These are phyloP conservation scores for Apomyelois bistriatella DNA, from an alignment of 2,888 invertebrate species.

Conservation along the genomic window DNA sequence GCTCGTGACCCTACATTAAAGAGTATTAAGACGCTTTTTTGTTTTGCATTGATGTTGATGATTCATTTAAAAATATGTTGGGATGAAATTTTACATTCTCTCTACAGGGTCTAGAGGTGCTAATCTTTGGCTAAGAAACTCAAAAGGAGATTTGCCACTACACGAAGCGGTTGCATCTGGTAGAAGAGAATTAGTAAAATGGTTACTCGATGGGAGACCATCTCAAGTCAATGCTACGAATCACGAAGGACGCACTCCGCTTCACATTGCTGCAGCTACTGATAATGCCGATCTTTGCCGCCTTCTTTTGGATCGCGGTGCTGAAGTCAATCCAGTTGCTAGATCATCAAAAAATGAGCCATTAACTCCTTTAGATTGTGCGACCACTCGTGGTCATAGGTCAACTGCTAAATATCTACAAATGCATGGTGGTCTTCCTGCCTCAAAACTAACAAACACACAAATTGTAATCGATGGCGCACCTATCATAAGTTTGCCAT, in stretches of 20 bases:
- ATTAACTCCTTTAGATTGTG: constrained; percentile 95
- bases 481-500: constrained; percentile 63
- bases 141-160: constrained; percentile 95
- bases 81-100: background rate
- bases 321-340: constrained; percentile 91
- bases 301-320: constrained; percentile 89
- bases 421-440: constrained; percentile 92
- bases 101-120: constrained; percentile 82
- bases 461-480: constrained; percentile 69
- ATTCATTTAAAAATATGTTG: too few species aligned
- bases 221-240: constrained; percentile 93
- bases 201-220: constrained; percentile 91
- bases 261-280: constrained; percentile 96
- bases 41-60: too few species aligned
- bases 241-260: constrained; percentile 93
- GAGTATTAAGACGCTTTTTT: too few species aligned
- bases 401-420: constrained; percentile 96
- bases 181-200: constrained; percentile 91
- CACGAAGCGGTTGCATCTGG: constrained; percentile 98
- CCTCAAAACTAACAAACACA: constrained; percentile 82
- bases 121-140: constrained; percentile 95
- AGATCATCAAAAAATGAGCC: constrained; percentile 90
- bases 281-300: constrained; percentile 97
- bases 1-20: too few species aligned
- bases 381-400: constrained; percentile 90